These are phyloP conservation scores for Diplodus puntazzo DNA, from an alignment of 2,797 vertebrate species.

Conservation along the genomic window DNA sequence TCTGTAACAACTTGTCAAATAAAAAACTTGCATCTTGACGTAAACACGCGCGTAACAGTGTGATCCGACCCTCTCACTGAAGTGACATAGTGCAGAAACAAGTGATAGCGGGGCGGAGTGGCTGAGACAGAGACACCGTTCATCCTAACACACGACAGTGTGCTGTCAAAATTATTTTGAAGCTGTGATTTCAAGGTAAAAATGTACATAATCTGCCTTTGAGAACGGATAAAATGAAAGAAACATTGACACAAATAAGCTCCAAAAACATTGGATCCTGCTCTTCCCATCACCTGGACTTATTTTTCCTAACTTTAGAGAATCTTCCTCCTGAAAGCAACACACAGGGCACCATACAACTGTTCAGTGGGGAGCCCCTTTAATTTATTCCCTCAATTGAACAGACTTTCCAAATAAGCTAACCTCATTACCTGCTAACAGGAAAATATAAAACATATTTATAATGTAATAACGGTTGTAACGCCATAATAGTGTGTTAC, in stretches of 20 bases:
- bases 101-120: no score
- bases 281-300: neutral
- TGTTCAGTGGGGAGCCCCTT: neutral
- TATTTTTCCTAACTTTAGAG: neutral
- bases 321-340: neutral
- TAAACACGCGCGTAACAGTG: no score
- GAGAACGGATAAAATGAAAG: neutral
- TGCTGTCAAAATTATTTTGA: no score
- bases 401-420: neutral
- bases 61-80: no score
- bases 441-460: neutral
- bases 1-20: no score
- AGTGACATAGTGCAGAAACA: no score
- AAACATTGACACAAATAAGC: neutral
- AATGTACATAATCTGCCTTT: no score
- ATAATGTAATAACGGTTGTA: slow-evolving; percentile 3
- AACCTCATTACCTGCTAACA: slow-evolving; percentile 5
- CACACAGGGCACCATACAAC: neutral
- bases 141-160: no score
- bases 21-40: no score
- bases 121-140: no score
- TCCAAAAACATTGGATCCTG: neutral
- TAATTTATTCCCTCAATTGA: slow-evolving; percentile 8
- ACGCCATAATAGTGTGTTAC: neutral
- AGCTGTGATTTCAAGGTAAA: no score